phyloP scores from a whole-genome alignment of 2,113 vertebrate species.

The Cephalopterus ornatus region DNA sequence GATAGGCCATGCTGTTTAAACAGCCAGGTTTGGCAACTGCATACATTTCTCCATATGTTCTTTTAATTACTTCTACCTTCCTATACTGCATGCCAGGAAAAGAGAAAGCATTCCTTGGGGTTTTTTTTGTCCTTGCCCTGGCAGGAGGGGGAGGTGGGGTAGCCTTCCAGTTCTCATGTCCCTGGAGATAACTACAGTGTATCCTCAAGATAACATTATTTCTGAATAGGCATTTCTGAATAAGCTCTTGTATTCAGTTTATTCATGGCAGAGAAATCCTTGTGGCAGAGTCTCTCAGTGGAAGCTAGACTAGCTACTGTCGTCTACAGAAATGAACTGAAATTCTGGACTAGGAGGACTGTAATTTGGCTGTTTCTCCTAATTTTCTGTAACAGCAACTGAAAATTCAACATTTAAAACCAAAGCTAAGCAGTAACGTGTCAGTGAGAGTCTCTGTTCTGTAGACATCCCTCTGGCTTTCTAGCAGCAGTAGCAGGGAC shows the following conservation, averaged over 20 bases:
- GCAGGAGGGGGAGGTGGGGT: not conserved
- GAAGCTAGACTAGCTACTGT: not conserved
- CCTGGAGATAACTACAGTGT: not conserved
- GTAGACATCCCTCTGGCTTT: not conserved
- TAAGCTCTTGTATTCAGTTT: not conserved
- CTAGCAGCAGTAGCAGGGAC: not conserved
- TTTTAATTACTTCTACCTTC: not conserved
- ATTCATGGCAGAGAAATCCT: not conserved
- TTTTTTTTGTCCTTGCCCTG: not conserved
- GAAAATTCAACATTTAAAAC: not conserved
- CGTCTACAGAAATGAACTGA: not conserved
- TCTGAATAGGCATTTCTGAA: not conserved
- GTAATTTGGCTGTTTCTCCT: not conserved
- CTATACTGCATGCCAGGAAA: not conserved
- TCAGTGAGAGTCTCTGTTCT: not conserved
- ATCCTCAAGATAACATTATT: not conserved
- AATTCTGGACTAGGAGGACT: not conserved
- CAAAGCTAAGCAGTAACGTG: not conserved
- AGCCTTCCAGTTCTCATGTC: not conserved
- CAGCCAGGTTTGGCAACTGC: not conserved
- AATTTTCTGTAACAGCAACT: not conserved
- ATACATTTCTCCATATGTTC: not conserved
- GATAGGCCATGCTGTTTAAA: not conserved
- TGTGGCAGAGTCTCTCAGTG: not conserved
- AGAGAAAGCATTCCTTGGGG: not conserved